Conservation (phyloP, 2,797 vertebrate genomes). For the Miichthys miiuy region DNA sequence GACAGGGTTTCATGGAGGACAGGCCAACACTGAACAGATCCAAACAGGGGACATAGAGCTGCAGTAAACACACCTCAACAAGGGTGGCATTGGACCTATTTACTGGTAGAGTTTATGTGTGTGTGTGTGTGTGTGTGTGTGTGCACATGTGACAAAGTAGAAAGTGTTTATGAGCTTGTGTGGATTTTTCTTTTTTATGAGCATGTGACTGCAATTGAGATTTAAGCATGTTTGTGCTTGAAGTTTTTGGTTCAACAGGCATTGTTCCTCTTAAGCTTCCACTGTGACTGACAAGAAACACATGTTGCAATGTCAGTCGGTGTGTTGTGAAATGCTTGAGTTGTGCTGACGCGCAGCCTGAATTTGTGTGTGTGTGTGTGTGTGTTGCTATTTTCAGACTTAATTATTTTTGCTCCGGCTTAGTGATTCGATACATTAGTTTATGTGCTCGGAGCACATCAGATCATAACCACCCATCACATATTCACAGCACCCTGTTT, state of each 20-base stretch:
- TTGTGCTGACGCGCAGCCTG: slow-evolving; percentile 22
- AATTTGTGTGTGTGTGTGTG: neutral
- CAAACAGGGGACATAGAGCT: slow-evolving; percentile 41
- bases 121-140: slow-evolving; percentile 17
- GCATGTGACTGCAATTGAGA: slow-evolving; percentile 66
- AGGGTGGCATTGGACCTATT: slow-evolving; percentile 60
- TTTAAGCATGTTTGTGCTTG: slow-evolving; percentile 60
- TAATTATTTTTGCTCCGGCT: slow-evolving; percentile 1
- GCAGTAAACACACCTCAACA: slow-evolving; percentile 30
- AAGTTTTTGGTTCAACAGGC: slow-evolving; percentile 53
- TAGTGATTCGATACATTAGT: slow-evolving; percentile 9
- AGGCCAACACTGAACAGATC: slow-evolving; percentile 42
- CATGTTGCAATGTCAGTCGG: slow-evolving; percentile 40
- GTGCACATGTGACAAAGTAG: neutral
- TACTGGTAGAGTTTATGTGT: slow-evolving; percentile 56
- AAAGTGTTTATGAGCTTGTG: no score
- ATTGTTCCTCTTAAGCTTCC: slow-evolving; percentile 64
- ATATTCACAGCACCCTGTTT: neutral
- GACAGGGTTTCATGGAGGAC: slow-evolving; percentile 65
- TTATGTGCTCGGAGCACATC: neutral
- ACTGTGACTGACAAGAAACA: slow-evolving; percentile 71
- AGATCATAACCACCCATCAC: neutral
- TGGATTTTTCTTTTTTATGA: slow-evolving; percentile 19
- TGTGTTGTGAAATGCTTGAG: slow-evolving; percentile 25
- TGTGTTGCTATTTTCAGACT: slow-evolving; percentile 11